Conservation (phyloP, 2,113 vertebrate species). For the Pygoscelis antarcticus region DNA sequence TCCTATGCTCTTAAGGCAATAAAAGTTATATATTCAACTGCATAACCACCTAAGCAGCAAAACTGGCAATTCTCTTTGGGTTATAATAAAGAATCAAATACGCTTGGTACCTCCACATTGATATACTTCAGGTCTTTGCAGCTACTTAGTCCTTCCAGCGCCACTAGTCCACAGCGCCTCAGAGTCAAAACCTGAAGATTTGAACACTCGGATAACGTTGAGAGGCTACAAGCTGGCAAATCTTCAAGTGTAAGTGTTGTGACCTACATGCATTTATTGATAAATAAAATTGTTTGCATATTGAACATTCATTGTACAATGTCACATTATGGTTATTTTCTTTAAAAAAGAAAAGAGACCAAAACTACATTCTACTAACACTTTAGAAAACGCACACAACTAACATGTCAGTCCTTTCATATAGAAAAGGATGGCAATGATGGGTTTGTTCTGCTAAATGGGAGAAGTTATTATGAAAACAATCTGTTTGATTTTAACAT, state of each 20-base stretch:
- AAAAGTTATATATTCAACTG: neutral
- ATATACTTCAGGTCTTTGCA: constrained; percentile 81
- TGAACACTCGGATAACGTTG: constrained; percentile 79
- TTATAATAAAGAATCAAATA: neutral
- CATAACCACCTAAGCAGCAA: neutral
- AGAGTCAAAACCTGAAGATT: constrained; percentile 84
- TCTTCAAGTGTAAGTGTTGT: constrained; percentile 84
- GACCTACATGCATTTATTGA: constrained; percentile 75
- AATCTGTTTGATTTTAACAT: neutral
- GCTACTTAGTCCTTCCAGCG: constrained; percentile 79
- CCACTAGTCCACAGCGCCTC: constrained; percentile 81
- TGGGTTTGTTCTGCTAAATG: neutral
- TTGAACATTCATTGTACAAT: neutral
- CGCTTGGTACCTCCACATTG: constrained; percentile 82
- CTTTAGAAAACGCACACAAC: neutral
- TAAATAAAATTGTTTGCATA: neutral
- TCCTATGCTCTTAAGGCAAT: neutral
- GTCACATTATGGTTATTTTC: neutral
- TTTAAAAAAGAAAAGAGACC: neutral
- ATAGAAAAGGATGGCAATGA: neutral
- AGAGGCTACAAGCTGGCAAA: constrained; percentile 82
- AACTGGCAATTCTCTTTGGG: neutral
- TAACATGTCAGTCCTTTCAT: neutral
- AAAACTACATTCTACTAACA: neutral
- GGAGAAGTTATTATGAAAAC: neutral